Base-by-base conservation (phyloP, 1,140 invertebrate species). In the Liolophura sinensis region DNA sequence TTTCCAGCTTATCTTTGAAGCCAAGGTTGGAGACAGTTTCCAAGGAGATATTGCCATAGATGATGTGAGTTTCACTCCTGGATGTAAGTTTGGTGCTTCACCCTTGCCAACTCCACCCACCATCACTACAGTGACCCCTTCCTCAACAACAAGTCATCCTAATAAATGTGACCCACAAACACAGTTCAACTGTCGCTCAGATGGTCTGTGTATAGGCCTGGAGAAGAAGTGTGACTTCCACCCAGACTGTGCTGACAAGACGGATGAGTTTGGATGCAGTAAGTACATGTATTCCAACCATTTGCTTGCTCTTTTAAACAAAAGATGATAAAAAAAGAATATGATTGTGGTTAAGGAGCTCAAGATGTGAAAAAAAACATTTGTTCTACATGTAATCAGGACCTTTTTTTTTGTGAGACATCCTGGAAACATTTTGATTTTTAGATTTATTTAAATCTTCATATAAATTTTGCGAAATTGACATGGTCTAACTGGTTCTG, bases 11-110 rank as follows among this genome's bases (percentile, higher is more conserved):
- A 75, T 82, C 25, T 70, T 82, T 48, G 80, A 80, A 62, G 80
- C 69, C 20, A 65, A 60, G 18, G 70, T 76, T 47, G 73, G 76
- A 15, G 70, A 73, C 46, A 67, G 64, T 49, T 73, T 70, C 59
- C 61, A 65, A 16, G 73, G 72, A n/a, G 78, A 78, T 60, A 70
- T 84, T 52, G 82, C 82, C n/a, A 77, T 86, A 60, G 84, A 85
- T 70, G 84, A 86, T 60, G 68, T 85, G 9, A 70, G 72, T 5
- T 82, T 83, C 58, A 71, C 75, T 1, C 74, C 76, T 11, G 76
- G 67, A 3, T 40, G 31, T 40, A 40, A 31, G 31, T 62, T 66
- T 20, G 46, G 52, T 24, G 15, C 48, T 15, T 31, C 47, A 52
- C 12, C 56, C 12, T 67, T 77, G 0, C 75, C 75, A 18, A 62